These are phyloP conservation scores for Scarus forsteni DNA, from an alignment of 2,797 vertebrate species.

Conservation along the genomic window DNA sequence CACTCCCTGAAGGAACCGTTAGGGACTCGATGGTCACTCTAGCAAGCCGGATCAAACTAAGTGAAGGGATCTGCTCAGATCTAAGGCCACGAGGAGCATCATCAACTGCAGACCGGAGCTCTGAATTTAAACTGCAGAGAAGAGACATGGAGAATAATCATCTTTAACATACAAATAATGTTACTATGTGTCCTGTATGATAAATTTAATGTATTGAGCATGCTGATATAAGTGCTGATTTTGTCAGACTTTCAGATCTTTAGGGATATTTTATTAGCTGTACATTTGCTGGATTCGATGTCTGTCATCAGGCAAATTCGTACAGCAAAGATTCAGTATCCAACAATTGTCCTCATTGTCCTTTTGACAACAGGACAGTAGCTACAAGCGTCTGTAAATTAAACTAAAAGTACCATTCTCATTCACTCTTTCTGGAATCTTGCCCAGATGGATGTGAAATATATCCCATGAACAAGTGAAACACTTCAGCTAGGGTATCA, in stretches of 20 bases:
- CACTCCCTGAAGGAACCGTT: constrained; percentile 71
- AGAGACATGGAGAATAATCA: constrained; percentile 1
- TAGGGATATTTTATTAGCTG: background rate
- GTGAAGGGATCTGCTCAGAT: constrained; percentile 81
- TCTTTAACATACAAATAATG: background rate
- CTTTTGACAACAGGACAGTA: no score
- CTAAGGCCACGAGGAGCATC: constrained; percentile 63
- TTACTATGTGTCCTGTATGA: background rate
- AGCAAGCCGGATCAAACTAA: constrained; percentile 84
- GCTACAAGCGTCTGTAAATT: no score
- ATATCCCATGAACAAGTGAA: no score
- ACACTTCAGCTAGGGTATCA: no score
- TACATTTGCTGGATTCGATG: no score
- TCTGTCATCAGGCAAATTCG: no score
- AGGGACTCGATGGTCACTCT: constrained; percentile 88
- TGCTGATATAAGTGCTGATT: no score
- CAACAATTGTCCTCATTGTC: no score
- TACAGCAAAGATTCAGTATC: no score
- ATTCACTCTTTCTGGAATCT: no score
- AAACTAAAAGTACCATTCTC: no score
- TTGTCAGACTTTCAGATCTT: background rate
- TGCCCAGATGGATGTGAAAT: no score
- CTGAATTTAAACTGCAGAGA: constrained; percentile 54
- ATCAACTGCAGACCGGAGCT: constrained; percentile 20
- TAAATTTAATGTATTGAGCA: background rate